phyloP scores from a whole-genome alignment of 2,888 invertebrate species.

The Resseliella maxima region DNA sequence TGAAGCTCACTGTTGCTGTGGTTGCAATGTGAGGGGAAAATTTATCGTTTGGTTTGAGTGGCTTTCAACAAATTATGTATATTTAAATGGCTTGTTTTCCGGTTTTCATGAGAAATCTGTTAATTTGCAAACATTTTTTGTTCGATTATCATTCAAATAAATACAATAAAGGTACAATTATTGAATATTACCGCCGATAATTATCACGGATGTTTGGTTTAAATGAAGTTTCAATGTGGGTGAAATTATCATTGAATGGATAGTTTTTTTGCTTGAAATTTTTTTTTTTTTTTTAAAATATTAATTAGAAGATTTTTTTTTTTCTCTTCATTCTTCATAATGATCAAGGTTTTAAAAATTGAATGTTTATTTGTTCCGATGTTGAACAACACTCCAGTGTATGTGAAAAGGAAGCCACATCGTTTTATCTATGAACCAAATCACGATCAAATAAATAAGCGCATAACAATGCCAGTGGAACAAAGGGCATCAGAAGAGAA shows the following conservation, averaged over 20 bases:
- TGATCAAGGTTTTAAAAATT: slow-evolving; percentile 31
- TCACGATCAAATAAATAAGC: slow-evolving; percentile 44
- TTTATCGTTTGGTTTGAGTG: neutral
- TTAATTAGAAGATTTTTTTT: too few species aligned
- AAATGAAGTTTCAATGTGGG: neutral
- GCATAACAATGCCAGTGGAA: slow-evolving; percentile 24
- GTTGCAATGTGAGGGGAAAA: neutral
- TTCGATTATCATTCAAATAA: neutral
- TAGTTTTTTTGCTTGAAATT: neutral
- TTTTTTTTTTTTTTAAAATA: too few species aligned
- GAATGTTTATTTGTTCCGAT: slow-evolving; percentile 36
- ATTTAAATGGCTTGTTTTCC: slow-evolving; percentile 14
- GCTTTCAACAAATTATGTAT: slow-evolving; percentile 1
- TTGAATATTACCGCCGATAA: neutral
- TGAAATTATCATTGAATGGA: neutral
- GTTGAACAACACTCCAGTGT: slow-evolving; percentile 31
- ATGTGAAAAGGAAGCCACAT: slow-evolving; percentile 53
- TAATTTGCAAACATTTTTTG: neutral
- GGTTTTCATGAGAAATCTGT: neutral
- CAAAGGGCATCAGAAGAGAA: slow-evolving; percentile 31
- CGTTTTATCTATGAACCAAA: slow-evolving; percentile 48
- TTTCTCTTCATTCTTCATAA: neutral
- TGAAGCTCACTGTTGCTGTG: neutral
- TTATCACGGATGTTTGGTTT: slow-evolving; percentile 18
- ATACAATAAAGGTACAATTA: neutral